Evolutionary conservation across 2,113 vertebrate species (phyloP).

Genomic region (Collichthys lucidus): DNA sequence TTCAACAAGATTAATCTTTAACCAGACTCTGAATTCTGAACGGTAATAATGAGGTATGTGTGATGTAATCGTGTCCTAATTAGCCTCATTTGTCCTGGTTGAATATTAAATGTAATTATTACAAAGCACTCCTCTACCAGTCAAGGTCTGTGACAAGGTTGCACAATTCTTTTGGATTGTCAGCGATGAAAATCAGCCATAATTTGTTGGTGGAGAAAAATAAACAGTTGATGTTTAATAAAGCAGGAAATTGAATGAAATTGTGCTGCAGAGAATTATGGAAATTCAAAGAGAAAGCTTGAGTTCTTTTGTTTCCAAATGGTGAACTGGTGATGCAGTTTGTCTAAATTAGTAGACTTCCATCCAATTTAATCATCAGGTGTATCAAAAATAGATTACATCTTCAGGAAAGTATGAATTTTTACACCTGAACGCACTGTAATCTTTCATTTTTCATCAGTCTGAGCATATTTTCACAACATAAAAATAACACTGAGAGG

Average conservation of each 20-base stretch:
- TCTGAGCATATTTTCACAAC: background rate
- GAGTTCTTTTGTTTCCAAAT: background rate
- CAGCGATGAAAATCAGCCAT: background rate
- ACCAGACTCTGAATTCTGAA: slow-evolving; percentile 6
- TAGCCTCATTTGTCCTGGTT: slow-evolving; percentile 14
- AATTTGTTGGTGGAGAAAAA: background rate
- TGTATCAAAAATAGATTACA: background rate
- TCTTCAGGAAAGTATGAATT: background rate
- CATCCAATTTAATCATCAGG: background rate
- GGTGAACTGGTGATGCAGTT: background rate
- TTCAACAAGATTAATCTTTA: background rate
- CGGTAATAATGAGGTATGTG: slow-evolving; percentile 3
- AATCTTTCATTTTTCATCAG: background rate
- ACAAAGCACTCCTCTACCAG: background rate
- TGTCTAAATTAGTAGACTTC: no score
- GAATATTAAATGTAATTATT: background rate
- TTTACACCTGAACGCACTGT: background rate
- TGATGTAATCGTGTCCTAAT: slow-evolving; percentile 35
- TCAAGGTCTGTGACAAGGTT: slow-evolving; percentile 6
- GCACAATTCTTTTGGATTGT: no score
- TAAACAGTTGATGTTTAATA: background rate
- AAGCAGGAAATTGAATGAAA: background rate
- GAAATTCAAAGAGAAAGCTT: background rate
- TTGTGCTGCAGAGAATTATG: background rate
- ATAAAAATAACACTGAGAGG: background rate